Conservation (phyloP, 1,140 invertebrate species). For the Paralvinella palmiformis region DNA sequence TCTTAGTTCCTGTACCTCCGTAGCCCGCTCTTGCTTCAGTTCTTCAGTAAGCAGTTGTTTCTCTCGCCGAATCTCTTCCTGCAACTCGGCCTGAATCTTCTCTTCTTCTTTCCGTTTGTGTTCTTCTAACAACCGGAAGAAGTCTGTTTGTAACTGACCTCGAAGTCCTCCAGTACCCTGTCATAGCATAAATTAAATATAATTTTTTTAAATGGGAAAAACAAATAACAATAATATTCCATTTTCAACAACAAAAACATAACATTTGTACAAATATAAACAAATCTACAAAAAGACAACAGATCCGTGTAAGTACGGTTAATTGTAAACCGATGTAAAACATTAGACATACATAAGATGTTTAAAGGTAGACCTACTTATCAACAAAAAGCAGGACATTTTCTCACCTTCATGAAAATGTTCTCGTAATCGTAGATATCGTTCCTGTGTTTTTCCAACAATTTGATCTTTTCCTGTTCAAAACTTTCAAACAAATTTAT, state of each 20-base stretch:
- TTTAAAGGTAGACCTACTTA: neutral
- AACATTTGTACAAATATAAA: neutral
- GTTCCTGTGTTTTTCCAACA: constrained; percentile 10
- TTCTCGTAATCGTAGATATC: constrained; percentile 18
- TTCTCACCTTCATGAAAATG: constrained; percentile 19
- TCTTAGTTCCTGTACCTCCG: neutral
- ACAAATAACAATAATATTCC: neutral
- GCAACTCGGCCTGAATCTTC: neutral
- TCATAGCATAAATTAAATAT: neutral
- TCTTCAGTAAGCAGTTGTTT: neutral
- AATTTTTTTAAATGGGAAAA: neutral
- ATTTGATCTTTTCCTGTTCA: constrained; percentile 14
- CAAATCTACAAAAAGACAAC: neutral
- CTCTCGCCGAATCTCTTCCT: neutral
- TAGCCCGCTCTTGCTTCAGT: constrained; percentile 1
- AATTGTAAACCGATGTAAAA: neutral
- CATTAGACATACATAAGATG: neutral
- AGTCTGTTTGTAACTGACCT: constrained; percentile 8
- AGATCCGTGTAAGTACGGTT: neutral
- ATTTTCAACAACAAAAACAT: neutral
- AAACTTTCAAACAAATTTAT: constrained; percentile 17
- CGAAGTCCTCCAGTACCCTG: neutral
- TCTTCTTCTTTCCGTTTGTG: neutral
- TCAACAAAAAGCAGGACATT: too few species aligned
- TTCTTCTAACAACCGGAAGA: neutral